Evolutionary conservation across 2,888 invertebrate genomes (phyloP).

Genomic region (Slavum lentiscoides): DNA sequence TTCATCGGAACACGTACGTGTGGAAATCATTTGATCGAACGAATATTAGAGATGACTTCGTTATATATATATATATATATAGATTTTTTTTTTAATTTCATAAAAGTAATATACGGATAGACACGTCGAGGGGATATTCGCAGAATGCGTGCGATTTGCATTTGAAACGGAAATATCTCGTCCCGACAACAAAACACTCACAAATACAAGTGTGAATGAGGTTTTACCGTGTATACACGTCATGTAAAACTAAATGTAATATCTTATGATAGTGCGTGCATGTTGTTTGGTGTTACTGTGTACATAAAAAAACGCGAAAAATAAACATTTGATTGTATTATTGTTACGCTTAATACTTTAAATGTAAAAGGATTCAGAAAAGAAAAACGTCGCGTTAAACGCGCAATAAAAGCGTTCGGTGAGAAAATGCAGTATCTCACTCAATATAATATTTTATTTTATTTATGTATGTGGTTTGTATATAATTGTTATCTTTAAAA

Average conservation of each 20-base stretch:
- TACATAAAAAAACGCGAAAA: slow-evolving; percentile 8
- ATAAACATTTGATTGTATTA: slow-evolving; percentile 4
- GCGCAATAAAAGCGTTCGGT: neutral
- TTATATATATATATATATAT: no score
- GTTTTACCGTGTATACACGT: neutral
- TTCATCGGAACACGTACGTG: no score
- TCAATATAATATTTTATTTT: neutral
- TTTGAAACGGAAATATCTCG: slow-evolving; percentile 6
- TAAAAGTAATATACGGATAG: neutral
- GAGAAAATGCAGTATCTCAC: neutral
- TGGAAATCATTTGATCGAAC: no score
- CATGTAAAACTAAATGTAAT: slow-evolving; percentile 24
- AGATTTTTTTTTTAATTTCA: slow-evolving; percentile 25
- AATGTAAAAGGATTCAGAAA: neutral
- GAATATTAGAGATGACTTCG: no score
- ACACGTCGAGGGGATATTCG: neutral
- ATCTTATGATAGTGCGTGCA: neutral
- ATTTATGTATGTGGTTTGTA: no score
- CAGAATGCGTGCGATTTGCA: neutral
- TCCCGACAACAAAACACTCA: neutral
- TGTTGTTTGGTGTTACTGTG: neutral
- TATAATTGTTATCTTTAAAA: no score
- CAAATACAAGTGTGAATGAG: neutral
- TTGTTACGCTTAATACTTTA: neutral
- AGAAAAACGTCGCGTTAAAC: slow-evolving; percentile 3